Evolutionary conservation across 2,113 vertebrate species (phyloP).

Genomic region (Urocolius indicus): DNA sequence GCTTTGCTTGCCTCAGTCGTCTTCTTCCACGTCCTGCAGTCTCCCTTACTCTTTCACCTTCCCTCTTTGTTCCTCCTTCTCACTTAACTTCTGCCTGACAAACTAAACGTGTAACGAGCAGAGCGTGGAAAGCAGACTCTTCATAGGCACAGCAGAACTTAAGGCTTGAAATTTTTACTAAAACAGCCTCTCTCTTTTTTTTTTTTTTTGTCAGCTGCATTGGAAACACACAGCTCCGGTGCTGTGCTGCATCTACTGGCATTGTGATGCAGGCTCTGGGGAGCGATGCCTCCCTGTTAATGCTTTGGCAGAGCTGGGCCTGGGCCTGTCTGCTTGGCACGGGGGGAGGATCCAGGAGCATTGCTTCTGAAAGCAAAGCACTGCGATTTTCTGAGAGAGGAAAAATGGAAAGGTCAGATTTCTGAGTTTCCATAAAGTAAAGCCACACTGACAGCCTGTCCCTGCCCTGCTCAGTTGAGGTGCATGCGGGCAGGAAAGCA

Average conservation of each 20-base stretch:
- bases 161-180: not conserved
- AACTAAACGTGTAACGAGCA: not conserved
- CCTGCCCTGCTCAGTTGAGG: not conserved
- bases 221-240: not conserved
- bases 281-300: not conserved
- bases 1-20: not conserved
- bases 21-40: rapidly evolving
- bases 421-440: not conserved
- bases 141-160: not conserved
- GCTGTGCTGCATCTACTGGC: not conserved
- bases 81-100: too few relatives aligned
- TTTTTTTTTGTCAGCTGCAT: too few relatives aligned
- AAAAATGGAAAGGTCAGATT: not conserved
- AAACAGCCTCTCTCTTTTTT: too few relatives aligned
- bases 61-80: not conserved
- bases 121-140: not conserved
- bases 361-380: not conserved
- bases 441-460: not conserved
- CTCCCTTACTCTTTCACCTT: not conserved
- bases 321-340: not conserved
- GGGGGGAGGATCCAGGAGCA: not conserved
- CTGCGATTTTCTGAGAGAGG: not conserved
- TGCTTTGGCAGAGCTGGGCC: not conserved
- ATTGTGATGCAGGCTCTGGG: rapidly evolving
- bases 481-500: rapidly evolving